These are phyloP conservation scores for Poeciliopsis presidionis DNA, from an alignment of 2,797 vertebrate genomes.

Conservation along the genomic window DNA sequence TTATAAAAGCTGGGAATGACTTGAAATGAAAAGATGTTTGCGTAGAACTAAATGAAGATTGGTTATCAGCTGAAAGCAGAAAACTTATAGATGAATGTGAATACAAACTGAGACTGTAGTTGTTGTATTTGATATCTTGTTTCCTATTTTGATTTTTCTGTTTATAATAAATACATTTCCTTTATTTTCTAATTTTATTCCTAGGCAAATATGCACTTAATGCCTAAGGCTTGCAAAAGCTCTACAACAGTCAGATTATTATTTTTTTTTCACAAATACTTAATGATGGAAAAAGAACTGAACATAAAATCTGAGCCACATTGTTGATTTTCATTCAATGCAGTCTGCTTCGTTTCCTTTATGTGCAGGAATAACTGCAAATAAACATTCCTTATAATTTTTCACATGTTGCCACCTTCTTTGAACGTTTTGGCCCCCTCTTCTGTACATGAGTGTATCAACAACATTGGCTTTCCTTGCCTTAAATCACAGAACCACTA, in stretches of 20 bases:
- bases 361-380: slow-evolving; percentile 5
- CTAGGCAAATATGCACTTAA: background rate
- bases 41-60: slow-evolving; percentile 20
- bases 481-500: background rate
- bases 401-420: background rate
- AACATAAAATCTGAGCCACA: background rate
- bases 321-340: background rate
- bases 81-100: slow-evolving; percentile 43
- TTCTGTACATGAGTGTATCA: background rate
- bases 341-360: background rate
- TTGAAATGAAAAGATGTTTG: slow-evolving; percentile 43
- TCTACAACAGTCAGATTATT: background rate
- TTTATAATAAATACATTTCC: slow-evolving; percentile 56
- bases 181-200: background rate
- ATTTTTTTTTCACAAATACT: background rate
- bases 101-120: slow-evolving; percentile 16
- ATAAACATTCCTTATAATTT: background rate
- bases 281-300: background rate
- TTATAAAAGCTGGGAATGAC: slow-evolving; percentile 37
- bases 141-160: slow-evolving; percentile 26
- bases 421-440: background rate
- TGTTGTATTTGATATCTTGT: slow-evolving; percentile 7
- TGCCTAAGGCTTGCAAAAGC: background rate
- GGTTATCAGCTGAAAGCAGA: slow-evolving; percentile 1
- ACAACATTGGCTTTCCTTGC: background rate